A percentile compares a stretch with the other conserved stretches of the same genome.
phyloP scores from a whole-genome alignment of 1,140 invertebrate genomes.

The Calephelis virginiensis region DNA sequence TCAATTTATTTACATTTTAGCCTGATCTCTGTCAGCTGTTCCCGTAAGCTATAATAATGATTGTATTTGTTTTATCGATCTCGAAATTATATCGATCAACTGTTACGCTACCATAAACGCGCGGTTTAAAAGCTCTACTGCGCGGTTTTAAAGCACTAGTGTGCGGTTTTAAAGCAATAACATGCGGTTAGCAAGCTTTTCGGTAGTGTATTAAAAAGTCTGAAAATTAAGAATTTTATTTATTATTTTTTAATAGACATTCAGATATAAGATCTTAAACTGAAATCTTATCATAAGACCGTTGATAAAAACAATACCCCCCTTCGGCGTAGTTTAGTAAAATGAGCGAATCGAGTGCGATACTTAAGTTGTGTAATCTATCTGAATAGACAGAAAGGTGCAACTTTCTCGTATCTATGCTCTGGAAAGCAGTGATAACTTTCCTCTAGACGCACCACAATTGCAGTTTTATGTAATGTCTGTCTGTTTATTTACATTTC shows the following conservation, averaged over 20 bases:
- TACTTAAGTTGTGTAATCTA: constrained; percentile 26
- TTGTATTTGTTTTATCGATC: background rate
- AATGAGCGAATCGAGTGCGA: background rate
- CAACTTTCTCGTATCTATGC: constrained; percentile 32
- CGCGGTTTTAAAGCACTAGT: too few species aligned
- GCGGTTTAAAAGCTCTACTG: too few species aligned
- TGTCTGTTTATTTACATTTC: constrained; percentile 11
- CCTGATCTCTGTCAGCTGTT: constrained; percentile 14
- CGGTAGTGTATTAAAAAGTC: too few species aligned
- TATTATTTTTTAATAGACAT: too few species aligned
- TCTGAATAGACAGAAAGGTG: constrained; percentile 31
- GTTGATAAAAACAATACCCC: too few species aligned
- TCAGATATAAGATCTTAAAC: too few species aligned
- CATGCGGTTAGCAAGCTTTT: too few species aligned
- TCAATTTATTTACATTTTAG: constrained; percentile 16
- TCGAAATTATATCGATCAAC: too few species aligned
- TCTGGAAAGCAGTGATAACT: constrained; percentile 35
- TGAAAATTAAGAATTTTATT: too few species aligned
- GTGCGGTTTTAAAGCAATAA: too few species aligned
- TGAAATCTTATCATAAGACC: too few species aligned
- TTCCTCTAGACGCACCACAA: constrained; percentile 31
- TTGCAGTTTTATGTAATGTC: constrained; percentile 7
- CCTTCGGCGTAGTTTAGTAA: background rate
- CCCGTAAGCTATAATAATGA: constrained; percentile 14
- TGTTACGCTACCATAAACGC: too few species aligned